phyloP scores from a whole-genome alignment of 2,888 invertebrate genomes.

The Formica aserva region DNA sequence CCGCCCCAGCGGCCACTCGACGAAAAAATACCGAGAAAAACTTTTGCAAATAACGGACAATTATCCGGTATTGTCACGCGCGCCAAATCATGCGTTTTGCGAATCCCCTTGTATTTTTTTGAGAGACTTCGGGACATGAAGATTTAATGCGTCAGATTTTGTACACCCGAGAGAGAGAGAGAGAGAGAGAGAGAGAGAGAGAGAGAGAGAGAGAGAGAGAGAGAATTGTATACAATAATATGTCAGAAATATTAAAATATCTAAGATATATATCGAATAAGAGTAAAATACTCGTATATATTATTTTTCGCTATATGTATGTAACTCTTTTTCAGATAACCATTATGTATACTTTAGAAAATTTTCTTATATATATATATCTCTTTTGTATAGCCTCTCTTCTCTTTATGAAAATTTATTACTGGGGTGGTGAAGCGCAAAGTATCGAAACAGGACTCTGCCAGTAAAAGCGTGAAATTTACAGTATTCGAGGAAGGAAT shows the following conservation, averaged over 20 bases:
- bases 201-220: too few relatives aligned
- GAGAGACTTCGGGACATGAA: not conserved
- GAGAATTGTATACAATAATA: not conserved
- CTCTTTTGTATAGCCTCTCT: not conserved
- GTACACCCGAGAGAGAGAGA: not conserved
- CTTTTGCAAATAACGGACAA: constrained; percentile 22
- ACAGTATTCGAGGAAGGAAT: not conserved
- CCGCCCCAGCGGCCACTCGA: constrained; percentile 30
- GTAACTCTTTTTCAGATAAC: not conserved
- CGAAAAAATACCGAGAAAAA: constrained; percentile 1
- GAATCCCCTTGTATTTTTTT: constrained; percentile 31
- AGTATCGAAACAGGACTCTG: constrained; percentile 23
- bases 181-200: too few relatives aligned
- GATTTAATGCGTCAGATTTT: not conserved
- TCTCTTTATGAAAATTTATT: not conserved
- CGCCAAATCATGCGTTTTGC: not conserved
- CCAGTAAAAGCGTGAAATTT: constrained; percentile 27
- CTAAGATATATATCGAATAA: not conserved
- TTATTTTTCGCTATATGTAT: not conserved
- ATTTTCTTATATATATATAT: not conserved
- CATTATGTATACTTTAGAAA: not conserved
- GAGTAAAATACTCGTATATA: not conserved
- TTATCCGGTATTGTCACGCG: not conserved
- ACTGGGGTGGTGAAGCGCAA: constrained; percentile 31
- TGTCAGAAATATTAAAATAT: not conserved